Base-by-base conservation (phyloP, 2,797 vertebrate genomes). In the Steatocranus sp. region DNA sequence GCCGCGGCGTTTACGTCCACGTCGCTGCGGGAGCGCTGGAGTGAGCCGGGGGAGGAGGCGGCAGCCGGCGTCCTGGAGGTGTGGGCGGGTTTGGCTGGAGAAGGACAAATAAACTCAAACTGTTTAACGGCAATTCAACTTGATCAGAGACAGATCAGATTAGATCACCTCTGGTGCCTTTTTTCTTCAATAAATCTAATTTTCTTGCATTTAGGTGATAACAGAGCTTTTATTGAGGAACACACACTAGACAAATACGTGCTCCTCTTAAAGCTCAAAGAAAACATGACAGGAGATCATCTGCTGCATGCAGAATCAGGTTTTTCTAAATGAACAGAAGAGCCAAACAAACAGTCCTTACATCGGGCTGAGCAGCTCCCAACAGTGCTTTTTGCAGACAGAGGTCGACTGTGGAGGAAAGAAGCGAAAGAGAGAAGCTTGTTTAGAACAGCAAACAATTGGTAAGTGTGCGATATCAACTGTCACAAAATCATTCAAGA, bases 1-100 rank as follows among this genome's bases (percentile, higher is more conserved):
- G 97, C 96, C 0, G 97, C 97, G 2, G 98, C 98, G 6, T 98
- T 99, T 82, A 99, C 98, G 7, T 99, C 98, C 23, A 99, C 97
- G 76, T 99, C 98, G 43, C 98, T 99, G 87, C 98, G 97, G 54
- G 98, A 99, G 5, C 98, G 97, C 90, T 98, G 98, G n/a, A 99
- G 97, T 48, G 97, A 97, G 66, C 96, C 95, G 0, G 97, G 93
- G 0, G 96, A 96, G 38, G 97, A 95, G 66, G 95, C 92, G 0
- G 96, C 95, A 4, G 97, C 94, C 4, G 95, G 93, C 6, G 95
- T 93, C 88, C 97, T 96, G 90, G 96, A 93, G 84, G 94, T 3
- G 53, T 74, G 97, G 46, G 94, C 86, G 5, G 95, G 90, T 92
- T 95, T 95, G 84, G 87, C 93, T 95, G 85, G 4, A 79, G 25